A percentile compares a stretch with the other conserved stretches of the same genome.
These are phyloP conservation scores for Latrodectus elegans DNA, from an alignment of 2,888 invertebrate species.

Conservation along the genomic window DNA sequence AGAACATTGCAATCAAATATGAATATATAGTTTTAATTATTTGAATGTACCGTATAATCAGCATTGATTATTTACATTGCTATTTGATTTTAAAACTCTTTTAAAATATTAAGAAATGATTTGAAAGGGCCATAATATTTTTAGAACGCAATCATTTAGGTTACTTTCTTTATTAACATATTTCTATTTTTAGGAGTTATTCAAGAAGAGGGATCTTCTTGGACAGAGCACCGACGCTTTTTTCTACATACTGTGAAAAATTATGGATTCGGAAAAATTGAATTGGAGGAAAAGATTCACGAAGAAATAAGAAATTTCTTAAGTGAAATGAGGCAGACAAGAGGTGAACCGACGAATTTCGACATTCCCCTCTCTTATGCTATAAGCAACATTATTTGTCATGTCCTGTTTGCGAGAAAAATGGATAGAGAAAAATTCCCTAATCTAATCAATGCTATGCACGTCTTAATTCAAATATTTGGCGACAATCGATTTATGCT, in stretches of 20 bases:
- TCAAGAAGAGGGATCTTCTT: conserved; percentile 81
- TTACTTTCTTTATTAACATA: not conserved
- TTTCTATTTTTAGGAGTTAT: conserved; percentile 79
- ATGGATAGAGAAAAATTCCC: not conserved
- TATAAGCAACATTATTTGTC: conserved; percentile 36
- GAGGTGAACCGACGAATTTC: conserved; percentile 69
- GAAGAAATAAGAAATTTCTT: conserved; percentile 33
- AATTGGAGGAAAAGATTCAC: conserved; percentile 41
- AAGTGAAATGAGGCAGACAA: conserved; percentile 30
- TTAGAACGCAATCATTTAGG: too few species aligned
- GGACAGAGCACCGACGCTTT: conserved; percentile 82
- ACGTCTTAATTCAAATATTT: not conserved
- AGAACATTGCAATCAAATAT: too few species aligned
- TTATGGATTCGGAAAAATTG: conserved; percentile 74
- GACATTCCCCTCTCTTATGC: conserved; percentile 78
- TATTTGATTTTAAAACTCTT: too few species aligned
- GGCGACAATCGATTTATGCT: not conserved
- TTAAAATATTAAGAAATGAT: too few species aligned
- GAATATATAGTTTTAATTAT: too few species aligned
- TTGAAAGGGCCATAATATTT: too few species aligned
- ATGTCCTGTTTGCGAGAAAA: conserved; percentile 32
- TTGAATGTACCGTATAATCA: too few species aligned
- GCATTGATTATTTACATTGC: too few species aligned
- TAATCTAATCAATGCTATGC: not conserved
- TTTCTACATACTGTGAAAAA: conserved; percentile 81